Evolutionary conservation across 2,888 invertebrate genomes (phyloP).

Genomic region (Microchrysa polita): DNA sequence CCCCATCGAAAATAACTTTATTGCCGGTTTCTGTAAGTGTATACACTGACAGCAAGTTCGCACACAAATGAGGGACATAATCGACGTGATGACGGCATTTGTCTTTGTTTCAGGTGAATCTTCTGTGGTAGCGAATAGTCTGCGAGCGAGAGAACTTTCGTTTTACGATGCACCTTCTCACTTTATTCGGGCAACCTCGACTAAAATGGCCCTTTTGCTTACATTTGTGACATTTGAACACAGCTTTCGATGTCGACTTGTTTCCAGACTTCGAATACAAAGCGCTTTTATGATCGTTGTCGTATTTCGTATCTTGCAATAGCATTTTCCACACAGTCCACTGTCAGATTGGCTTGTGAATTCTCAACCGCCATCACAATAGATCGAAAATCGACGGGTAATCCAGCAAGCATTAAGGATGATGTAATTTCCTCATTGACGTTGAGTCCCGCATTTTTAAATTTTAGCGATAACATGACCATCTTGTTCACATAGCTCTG

Average conservation of each 20-base stretch:
- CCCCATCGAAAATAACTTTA: slow-evolving; percentile 50
- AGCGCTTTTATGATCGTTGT: slow-evolving; percentile 45
- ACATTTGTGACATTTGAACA: slow-evolving; percentile 43
- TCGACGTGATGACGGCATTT: slow-evolving; percentile 40
- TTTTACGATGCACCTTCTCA: background rate
- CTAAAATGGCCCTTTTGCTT: slow-evolving; percentile 46
- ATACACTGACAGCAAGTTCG: slow-evolving; percentile 48
- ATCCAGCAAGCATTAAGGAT: slow-evolving; percentile 48
- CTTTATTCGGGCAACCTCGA: slow-evolving; percentile 47
- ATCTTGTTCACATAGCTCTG: slow-evolving; percentile 51
- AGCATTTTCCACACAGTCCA: slow-evolving; percentile 48
- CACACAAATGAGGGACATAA: slow-evolving; percentile 45
- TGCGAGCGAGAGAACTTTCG: background rate
- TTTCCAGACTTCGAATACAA: slow-evolving; percentile 44
- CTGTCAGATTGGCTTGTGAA: slow-evolving; percentile 43
- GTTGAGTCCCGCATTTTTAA: slow-evolving; percentile 48
- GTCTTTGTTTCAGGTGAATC: background rate
- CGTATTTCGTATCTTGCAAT: slow-evolving; percentile 50
- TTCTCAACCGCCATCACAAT: slow-evolving; percentile 48
- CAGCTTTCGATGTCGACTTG: background rate
- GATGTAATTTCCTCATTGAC: slow-evolving; percentile 50
- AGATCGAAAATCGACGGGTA: slow-evolving; percentile 47
- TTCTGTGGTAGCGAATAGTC: background rate
- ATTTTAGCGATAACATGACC: no score
- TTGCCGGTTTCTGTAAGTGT: slow-evolving; percentile 50